A percentile compares a stretch with the other conserved stretches of the same genome.
Conservation (phyloP, 2,888 invertebrate genomes). For the Heliconius sara region DNA sequence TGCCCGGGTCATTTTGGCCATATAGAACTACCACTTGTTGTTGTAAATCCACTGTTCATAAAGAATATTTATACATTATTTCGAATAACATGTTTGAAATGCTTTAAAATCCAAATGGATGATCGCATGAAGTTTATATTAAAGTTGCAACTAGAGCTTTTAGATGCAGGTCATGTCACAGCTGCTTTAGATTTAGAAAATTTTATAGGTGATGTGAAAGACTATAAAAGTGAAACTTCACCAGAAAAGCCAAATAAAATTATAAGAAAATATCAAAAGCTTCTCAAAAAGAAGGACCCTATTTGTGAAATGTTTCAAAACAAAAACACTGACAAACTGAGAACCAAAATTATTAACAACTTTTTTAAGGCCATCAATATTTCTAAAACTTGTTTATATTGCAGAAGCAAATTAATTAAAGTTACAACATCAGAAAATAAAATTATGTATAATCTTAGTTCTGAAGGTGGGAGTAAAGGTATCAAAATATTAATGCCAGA, state of each 20-base stretch:
- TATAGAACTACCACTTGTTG: conserved; percentile 93
- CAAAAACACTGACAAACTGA: conserved; percentile 80
- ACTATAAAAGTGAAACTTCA: conserved; percentile 65
- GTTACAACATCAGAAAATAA: conserved; percentile 85
- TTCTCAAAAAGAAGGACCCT: conserved; percentile 64
- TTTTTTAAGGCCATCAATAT: conserved; percentile 76
- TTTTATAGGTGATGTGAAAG: conserved; percentile 65
- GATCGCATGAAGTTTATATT: conserved; percentile 83
- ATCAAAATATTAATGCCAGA: conserved; percentile 85
- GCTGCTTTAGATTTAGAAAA: conserved; percentile 88
- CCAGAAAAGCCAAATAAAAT: conserved; percentile 75
- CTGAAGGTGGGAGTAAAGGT: conserved; percentile 61
- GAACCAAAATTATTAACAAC: conserved; percentile 72
- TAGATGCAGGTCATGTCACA: conserved; percentile 89
- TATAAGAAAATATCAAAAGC: conserved; percentile 70
- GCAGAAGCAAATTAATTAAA: conserved; percentile 78
- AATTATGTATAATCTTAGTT: conserved; percentile 79
- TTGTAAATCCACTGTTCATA: conserved; percentile 95
- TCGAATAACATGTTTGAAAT: conserved; percentile 87
- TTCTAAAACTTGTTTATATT: conserved; percentile 82
- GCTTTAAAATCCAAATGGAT: conserved; percentile 86
- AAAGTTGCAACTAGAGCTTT: conserved; percentile 87
- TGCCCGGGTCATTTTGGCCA: conserved; percentile 98
- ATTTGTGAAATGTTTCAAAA: conserved; percentile 66
- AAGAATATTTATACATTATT: conserved; percentile 88